Evolutionary conservation across 2,888 invertebrate genomes (phyloP).

Genomic region (Apodemia mormo): DNA sequence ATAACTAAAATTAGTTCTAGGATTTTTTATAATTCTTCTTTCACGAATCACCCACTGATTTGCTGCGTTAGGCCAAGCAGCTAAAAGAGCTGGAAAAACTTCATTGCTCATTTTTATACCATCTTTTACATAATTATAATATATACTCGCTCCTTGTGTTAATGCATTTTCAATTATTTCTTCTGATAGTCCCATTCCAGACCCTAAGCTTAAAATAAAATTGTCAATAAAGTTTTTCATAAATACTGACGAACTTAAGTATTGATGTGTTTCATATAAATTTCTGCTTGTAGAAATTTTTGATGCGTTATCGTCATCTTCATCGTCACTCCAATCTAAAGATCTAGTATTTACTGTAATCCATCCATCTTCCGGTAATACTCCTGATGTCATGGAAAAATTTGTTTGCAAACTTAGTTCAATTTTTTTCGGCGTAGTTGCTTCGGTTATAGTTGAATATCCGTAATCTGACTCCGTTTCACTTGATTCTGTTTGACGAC

Average conservation of each 20-base stretch:
- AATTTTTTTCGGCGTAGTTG: constrained; percentile 82
- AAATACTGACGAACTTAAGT: constrained; percentile 85
- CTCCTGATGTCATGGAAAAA: constrained; percentile 64
- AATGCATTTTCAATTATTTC: constrained; percentile 78
- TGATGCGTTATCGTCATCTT: constrained; percentile 57
- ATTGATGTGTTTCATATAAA: constrained; percentile 72
- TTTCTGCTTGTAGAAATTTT: constrained; percentile 56
- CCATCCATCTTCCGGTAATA: constrained; percentile 79
- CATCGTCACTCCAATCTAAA: constrained; percentile 66
- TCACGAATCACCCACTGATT: constrained; percentile 85
- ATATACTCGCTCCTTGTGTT: constrained; percentile 85
- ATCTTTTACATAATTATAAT: constrained; percentile 77
- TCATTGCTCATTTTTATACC: constrained; percentile 79
- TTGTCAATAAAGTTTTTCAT: constrained; percentile 86
- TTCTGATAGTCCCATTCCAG: constrained; percentile 79
- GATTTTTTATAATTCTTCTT: constrained; percentile 80
- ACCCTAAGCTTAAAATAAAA: constrained; percentile 83
- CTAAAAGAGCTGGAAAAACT: constrained; percentile 86
- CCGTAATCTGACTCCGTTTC: constrained; percentile 83
- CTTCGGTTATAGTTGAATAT: constrained; percentile 83
- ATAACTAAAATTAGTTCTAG: constrained; percentile 79
- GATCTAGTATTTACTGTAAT: constrained; percentile 64
- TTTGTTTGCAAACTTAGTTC: constrained; percentile 63
- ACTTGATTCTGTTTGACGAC: constrained; percentile 67
- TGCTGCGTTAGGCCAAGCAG: constrained; percentile 88